phyloP scores from a whole-genome alignment of 92 coral and sea anemone genomes.

The Zoanthus solanderi region DNA sequence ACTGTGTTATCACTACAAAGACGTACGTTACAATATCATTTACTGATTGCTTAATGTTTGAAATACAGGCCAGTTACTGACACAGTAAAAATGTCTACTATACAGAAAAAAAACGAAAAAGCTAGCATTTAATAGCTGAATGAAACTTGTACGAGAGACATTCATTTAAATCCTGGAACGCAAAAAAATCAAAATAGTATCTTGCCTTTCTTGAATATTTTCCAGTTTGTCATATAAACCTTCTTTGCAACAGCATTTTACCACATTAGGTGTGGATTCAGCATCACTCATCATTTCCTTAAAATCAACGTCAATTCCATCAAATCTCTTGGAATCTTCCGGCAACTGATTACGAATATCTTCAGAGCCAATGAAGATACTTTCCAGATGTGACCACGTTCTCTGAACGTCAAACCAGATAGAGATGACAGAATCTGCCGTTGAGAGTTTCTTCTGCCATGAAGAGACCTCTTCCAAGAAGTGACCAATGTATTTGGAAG shows the following conservation, averaged over 20 bases:
- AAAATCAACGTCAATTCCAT: slow-evolving; percentile 95
- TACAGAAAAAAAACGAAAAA: background rate
- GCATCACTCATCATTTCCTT: slow-evolving; percentile 95
- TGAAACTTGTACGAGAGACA: background rate
- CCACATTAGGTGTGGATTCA: slow-evolving; percentile 91
- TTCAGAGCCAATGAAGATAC: slow-evolving; percentile 98
- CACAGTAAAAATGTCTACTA: background rate
- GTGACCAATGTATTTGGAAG: slow-evolving; percentile 98
- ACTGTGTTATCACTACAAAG: no score
- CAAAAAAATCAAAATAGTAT: background rate
- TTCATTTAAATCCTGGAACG: background rate
- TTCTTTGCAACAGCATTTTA: slow-evolving; percentile 90
- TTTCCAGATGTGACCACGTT: slow-evolving; percentile 98
- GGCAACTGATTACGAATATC: slow-evolving; percentile 97
- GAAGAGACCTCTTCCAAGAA: slow-evolving; percentile 96
- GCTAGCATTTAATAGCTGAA: background rate
- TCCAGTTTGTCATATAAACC: slow-evolving; percentile 95
- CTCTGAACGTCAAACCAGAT: slow-evolving; percentile 99
- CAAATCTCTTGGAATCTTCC: slow-evolving; percentile 97
- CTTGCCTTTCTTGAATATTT: slow-evolving; percentile 93
- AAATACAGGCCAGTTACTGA: background rate
- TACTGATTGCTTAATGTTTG: background rate
- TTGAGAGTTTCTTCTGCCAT: slow-evolving; percentile 98
- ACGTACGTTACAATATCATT: background rate
- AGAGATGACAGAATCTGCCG: slow-evolving; percentile 93